phyloP scores from a whole-genome alignment of 2,888 invertebrate genomes.

The Morinoia aosen region DNA sequence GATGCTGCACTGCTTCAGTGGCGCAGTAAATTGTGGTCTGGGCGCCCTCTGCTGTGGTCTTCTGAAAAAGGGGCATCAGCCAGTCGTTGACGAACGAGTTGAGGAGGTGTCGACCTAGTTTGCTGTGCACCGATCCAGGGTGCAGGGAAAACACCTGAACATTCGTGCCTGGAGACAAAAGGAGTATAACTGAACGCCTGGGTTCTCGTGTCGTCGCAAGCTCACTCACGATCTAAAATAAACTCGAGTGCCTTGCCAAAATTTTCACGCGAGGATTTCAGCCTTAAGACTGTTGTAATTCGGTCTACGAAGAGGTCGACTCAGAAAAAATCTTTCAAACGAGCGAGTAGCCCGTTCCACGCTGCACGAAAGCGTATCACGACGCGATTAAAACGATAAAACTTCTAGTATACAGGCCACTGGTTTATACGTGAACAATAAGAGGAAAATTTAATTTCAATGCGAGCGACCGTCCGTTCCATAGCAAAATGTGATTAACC shows the following conservation, averaged over 20 bases:
- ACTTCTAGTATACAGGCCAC: not conserved
- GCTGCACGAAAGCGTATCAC: too few relatives aligned
- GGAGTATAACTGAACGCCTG: too few relatives aligned
- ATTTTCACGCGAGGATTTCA: too few relatives aligned
- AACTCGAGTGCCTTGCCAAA: too few relatives aligned
- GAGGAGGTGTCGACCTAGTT: slow-evolving; percentile 57
- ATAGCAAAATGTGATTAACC: too few relatives aligned
- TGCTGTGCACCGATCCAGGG: slow-evolving; percentile 61
- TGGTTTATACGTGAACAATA: not conserved
- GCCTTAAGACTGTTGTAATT: too few relatives aligned
- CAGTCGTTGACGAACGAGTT: slow-evolving; percentile 63
- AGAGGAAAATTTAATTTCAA: too few relatives aligned
- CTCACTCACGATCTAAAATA: too few relatives aligned
- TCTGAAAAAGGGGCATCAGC: not conserved
- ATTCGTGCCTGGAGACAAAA: slow-evolving; percentile 38
- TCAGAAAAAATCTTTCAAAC: too few relatives aligned
- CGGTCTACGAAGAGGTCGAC: too few relatives aligned
- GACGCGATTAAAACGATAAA: not conserved
- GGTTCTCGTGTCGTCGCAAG: too few relatives aligned
- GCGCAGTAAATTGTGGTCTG: slow-evolving; percentile 73
- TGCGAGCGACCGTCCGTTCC: not conserved
- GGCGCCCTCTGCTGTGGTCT: slow-evolving; percentile 82
- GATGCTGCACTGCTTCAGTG: slow-evolving; percentile 59
- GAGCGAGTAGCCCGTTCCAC: too few relatives aligned
- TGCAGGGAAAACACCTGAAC: slow-evolving; percentile 64